Percentiles rank a stretch among this genome's conserved stretches.
phyloP scores from a whole-genome alignment of 2,113 vertebrate species.

The Oncorhynchus clarkii region DNA sequence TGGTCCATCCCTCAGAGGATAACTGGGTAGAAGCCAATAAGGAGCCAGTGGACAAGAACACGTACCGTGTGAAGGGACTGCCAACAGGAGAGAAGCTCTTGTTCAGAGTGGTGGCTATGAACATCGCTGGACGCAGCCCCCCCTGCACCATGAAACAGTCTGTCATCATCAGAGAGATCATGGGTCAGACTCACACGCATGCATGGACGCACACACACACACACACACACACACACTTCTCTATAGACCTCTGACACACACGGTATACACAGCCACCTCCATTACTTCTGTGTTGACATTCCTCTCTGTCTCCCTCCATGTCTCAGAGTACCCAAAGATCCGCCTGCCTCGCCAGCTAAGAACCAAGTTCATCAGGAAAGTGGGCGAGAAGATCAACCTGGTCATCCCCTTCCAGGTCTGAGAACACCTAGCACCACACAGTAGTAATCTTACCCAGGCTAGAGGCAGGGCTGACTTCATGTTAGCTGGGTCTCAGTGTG shows the following conservation, averaged over 20 bases:
- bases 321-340: conserved; percentile 87
- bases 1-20: conserved; percentile 63
- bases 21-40: conserved; percentile 79
- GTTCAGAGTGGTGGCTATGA: conserved; percentile 82
- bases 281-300: not conserved
- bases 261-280: conserved; percentile 10
- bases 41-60: conserved; percentile 70
- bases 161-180: conserved; percentile 84
- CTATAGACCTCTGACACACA: not conserved
- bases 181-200: conserved; percentile 69
- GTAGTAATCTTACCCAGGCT: too few relatives aligned
- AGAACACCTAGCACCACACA: not conserved
- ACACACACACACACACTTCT: not conserved
- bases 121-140: conserved; percentile 81
- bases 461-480: too few relatives aligned
- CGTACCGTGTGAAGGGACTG: conserved; percentile 78
- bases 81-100: conserved; percentile 81
- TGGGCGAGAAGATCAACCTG: conserved; percentile 85
- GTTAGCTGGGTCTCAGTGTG: too few relatives aligned
- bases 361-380: conserved; percentile 75
- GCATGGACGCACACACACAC: not conserved
- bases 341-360: conserved; percentile 84
- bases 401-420: conserved; percentile 89
- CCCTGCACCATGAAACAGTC: conserved; percentile 75
- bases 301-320: not conserved